These are phyloP conservation scores for Stegostoma tigrinum DNA, from an alignment of 2,113 vertebrate genomes.

Conservation along the genomic window DNA sequence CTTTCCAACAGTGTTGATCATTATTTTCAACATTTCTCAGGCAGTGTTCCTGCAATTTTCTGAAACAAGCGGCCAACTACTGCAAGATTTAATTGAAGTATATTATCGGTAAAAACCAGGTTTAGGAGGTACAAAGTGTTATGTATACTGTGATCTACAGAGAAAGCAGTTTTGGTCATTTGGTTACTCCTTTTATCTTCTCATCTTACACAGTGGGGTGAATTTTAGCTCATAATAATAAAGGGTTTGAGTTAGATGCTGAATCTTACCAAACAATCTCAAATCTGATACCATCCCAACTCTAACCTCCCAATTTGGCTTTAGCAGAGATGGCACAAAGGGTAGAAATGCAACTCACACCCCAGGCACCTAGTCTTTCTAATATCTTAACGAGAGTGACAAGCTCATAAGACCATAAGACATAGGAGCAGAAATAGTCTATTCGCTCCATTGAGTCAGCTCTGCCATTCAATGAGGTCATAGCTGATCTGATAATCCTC, in stretches of 20 bases:
- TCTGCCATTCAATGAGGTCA: too few relatives aligned
- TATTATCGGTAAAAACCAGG: not conserved
- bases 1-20: not conserved
- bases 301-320: too few relatives aligned
- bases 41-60: not conserved
- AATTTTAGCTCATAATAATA: not conserved
- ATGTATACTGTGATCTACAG: not conserved
- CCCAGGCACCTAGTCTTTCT: not conserved
- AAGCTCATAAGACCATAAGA: too few relatives aligned
- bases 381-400: not conserved
- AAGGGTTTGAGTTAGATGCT: not conserved
- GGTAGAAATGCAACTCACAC: too few relatives aligned
- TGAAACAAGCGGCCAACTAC: not conserved
- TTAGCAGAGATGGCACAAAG: too few relatives aligned
- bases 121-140: not conserved
- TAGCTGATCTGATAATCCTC: too few relatives aligned
- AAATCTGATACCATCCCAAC: too few relatives aligned
- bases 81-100: not conserved
- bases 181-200: not conserved
- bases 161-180: not conserved
- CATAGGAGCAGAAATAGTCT: too few relatives aligned
- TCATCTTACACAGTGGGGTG: not conserved
- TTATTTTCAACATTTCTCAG: not conserved
- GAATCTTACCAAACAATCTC: not conserved
- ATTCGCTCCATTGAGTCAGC: too few relatives aligned